Percentiles rank a stretch among this genome's conserved stretches.
These are phyloP conservation scores for Metridium senile DNA, from an alignment of 92 coral and sea anemone species.

Conservation along the genomic window DNA sequence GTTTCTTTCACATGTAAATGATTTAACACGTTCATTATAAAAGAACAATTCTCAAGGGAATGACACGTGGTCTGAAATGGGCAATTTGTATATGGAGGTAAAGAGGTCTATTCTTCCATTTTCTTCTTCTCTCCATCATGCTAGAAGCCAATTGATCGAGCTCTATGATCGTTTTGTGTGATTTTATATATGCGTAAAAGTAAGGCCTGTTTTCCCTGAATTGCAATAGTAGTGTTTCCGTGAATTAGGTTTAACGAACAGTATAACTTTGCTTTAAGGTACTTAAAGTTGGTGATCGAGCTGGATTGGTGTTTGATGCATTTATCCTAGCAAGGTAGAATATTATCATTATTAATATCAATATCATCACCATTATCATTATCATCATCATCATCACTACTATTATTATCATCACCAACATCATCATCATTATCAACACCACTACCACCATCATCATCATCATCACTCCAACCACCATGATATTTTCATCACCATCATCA, in stretches of 20 bases:
- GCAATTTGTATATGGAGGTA: too few relatives aligned
- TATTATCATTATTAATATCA: neutral
- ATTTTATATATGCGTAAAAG: too few relatives aligned
- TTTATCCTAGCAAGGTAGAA: slow-evolving; percentile 71
- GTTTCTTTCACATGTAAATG: too few relatives aligned
- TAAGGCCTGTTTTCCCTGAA: too few relatives aligned
- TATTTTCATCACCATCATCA: neutral
- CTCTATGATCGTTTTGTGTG: too few relatives aligned
- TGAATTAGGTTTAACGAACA: too few relatives aligned
- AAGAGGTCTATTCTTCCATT: too few relatives aligned
- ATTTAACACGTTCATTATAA: too few relatives aligned
- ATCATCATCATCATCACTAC: neutral
- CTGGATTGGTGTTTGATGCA: slow-evolving; percentile 72
- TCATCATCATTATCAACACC: neutral
- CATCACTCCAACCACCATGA: neutral
- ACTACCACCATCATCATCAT: neutral
- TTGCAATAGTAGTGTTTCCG: neutral
- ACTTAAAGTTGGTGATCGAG: slow-evolving; percentile 50
- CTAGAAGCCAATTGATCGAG: too few relatives aligned
- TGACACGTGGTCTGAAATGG: too few relatives aligned
- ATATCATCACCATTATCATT: neutral
- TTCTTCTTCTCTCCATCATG: neutral
- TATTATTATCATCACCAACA: neutral
- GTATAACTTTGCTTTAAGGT: slow-evolving; percentile 14
- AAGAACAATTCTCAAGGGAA: too few relatives aligned